Percentiles rank a stretch among this genome's conserved stretches.
Conservation (phyloP, 2,888 invertebrate genomes). For the Drosophila maculinotata region DNA sequence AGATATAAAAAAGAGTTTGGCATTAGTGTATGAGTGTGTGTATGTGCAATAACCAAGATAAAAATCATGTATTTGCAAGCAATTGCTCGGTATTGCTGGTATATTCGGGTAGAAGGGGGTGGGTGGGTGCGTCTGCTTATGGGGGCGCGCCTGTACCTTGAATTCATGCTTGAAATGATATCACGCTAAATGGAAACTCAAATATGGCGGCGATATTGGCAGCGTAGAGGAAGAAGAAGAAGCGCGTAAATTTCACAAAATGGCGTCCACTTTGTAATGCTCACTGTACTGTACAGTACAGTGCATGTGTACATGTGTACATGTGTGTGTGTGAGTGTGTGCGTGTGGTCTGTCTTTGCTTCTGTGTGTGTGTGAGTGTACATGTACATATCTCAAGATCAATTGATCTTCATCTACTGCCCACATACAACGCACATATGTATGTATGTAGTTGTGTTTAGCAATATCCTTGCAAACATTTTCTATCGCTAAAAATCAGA, state of each 20-base stretch:
- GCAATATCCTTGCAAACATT: slow-evolving; percentile 12
- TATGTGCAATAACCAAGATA: slow-evolving; percentile 42
- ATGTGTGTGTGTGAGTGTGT: slow-evolving; percentile 6
- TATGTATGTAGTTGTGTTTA: too few relatives aligned
- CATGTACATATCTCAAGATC: slow-evolving; percentile 1
- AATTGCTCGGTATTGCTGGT: not conserved
- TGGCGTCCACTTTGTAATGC: slow-evolving; percentile 37
- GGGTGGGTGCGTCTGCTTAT: slow-evolving; percentile 23
- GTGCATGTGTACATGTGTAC: slow-evolving; percentile 13
- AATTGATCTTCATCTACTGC: slow-evolving; percentile 18
- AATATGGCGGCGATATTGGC: slow-evolving; percentile 55
- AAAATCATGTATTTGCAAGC: slow-evolving; percentile 29
- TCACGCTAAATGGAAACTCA: slow-evolving; percentile 48
- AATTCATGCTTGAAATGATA: slow-evolving; percentile 48
- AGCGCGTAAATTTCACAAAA: slow-evolving; percentile 50
- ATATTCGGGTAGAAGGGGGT: slow-evolving; percentile 10
- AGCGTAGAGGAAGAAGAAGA: slow-evolving; percentile 47
- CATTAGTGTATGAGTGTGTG: slow-evolving; percentile 72
- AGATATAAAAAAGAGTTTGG: slow-evolving; percentile 81
- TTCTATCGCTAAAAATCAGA: not conserved
- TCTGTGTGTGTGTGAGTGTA: slow-evolving; percentile 3
- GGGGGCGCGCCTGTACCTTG: slow-evolving; percentile 28
- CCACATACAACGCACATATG: not conserved
- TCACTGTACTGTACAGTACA: slow-evolving; percentile 15
- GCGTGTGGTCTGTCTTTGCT: slow-evolving; percentile 1